Conservation (phyloP, 2,797 vertebrate species). For the Micromesistius poutassou region DNA sequence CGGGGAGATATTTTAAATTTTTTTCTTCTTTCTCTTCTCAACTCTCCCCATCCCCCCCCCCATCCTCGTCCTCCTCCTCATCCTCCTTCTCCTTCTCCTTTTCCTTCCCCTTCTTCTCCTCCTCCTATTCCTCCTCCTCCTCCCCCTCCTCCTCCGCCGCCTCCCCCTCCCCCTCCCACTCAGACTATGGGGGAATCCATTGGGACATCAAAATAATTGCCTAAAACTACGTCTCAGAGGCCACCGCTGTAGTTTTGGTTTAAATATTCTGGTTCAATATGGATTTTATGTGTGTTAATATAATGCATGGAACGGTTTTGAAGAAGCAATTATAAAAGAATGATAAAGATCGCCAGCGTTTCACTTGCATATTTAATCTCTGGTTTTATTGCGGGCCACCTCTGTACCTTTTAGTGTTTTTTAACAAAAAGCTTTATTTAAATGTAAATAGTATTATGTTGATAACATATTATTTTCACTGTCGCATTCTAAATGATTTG, state of each 20-base stretch:
- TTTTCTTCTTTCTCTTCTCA: neutral
- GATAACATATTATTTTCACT: no score
- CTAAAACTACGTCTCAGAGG: neutral
- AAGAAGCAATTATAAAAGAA: neutral
- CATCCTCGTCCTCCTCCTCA: neutral
- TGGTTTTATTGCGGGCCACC: neutral
- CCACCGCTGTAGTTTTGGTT: neutral
- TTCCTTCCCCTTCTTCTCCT: neutral
- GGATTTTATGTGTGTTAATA: neutral
- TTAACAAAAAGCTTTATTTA: no score
- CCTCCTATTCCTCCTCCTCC: neutral
- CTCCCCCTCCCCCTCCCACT: neutral
- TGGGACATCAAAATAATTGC: conserved; percentile 7
- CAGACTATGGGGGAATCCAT: neutral
- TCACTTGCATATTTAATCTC: neutral
- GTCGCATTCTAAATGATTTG: neutral
- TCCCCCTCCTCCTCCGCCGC: neutral
- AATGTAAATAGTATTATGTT: no score
- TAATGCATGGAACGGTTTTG: neutral
- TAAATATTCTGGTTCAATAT: conserved; percentile 1
- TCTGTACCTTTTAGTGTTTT: neutral
- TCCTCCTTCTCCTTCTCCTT: neutral
- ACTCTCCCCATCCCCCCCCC: neutral
- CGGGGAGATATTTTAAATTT: conserved; percentile 2
- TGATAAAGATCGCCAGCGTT: conserved; percentile 3